Evolutionary conservation across 2,888 invertebrate species (phyloP), one percentile per base, ranked within the genome.

Genomic region (Lasioglossum leucozonium): DNA sequence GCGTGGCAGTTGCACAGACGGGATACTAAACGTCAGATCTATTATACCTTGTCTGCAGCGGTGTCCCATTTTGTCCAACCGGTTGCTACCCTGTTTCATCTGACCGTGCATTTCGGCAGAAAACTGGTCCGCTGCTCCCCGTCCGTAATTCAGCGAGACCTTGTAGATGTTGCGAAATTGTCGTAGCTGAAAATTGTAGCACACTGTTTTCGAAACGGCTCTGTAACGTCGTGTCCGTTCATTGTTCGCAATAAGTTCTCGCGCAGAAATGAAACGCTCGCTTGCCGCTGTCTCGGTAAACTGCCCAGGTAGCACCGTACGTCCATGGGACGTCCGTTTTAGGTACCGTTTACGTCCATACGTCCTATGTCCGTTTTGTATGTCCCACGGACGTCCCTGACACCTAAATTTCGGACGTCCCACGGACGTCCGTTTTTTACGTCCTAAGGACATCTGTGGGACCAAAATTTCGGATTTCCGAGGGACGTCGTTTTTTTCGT

Each of bases 11-110:
- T 30, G 30, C 62, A 62, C 62, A 30, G 30, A 62, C 62, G 30
- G 30, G 62, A 62, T 30, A 62, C 62, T 62, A 62, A 62, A 62
- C 62, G 62, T 62, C 62, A 62, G 62, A 62, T 62, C 30, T 62
- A 62, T 62, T 62, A 62, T 62, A 62, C 62, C 62, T 62, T 62
- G 62, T 62, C 62, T 2, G 30, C 62, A 30, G 30, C 26, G 62
- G 62, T 62, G 62, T 30, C 16, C 62, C 62, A 30, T 62, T 62
- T 30, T 62, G 62, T 62, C 30, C 62, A 18, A 62, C 62, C 30
- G 30, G 16, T 62, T 6, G 30, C 62, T 30, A 30, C 16, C 30
- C 62, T 16, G 30, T 62, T 30, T 16, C 62, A 16, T 30, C 62
- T 30, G 62, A 62, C 62, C 18, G 62, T 62, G 62, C 62, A 62